Evolutionary conservation across 2,797 vertebrate species (phyloP).

Genomic region (Falco rusticolus): DNA sequence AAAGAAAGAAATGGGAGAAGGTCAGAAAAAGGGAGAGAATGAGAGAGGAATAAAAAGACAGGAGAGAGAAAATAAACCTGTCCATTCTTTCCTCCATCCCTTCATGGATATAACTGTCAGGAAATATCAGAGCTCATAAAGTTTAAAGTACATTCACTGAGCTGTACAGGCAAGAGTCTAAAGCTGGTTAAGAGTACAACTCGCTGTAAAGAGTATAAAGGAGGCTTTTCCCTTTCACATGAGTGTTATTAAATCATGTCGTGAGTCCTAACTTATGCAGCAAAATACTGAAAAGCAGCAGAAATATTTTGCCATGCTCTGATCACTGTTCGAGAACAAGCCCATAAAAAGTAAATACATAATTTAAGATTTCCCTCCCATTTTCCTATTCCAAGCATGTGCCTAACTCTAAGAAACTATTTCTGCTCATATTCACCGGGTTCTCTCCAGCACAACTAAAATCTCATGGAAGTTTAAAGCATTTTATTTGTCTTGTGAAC

Average conservation of each 20-base stretch:
- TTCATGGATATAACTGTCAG: conserved; percentile 69
- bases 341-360: conserved; percentile 60
- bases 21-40: background rate
- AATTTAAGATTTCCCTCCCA: conserved; percentile 44
- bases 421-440: background rate
- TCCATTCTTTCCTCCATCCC: conserved; percentile 66
- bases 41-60: background rate
- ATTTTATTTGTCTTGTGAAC: conserved; percentile 31
- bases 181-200: conserved; percentile 72
- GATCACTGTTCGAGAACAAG: conserved; percentile 61
- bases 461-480: background rate
- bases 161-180: conserved; percentile 76
- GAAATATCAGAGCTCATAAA: conserved; percentile 71
- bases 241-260: conserved; percentile 47
- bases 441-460: background rate
- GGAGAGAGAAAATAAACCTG: conserved; percentile 57
- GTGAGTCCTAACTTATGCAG: conserved; percentile 65
- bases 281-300: conserved; percentile 75
- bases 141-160: conserved; percentile 81
- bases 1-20: background rate
- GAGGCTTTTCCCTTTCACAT: conserved; percentile 54
- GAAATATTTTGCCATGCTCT: conserved; percentile 71
- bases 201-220: conserved; percentile 58
- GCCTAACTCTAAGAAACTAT: conserved; percentile 28
- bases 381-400: conserved; percentile 29